Conservation (phyloP, 2,797 vertebrate genomes). For the Arrhamphus sclerolepis region DNA sequence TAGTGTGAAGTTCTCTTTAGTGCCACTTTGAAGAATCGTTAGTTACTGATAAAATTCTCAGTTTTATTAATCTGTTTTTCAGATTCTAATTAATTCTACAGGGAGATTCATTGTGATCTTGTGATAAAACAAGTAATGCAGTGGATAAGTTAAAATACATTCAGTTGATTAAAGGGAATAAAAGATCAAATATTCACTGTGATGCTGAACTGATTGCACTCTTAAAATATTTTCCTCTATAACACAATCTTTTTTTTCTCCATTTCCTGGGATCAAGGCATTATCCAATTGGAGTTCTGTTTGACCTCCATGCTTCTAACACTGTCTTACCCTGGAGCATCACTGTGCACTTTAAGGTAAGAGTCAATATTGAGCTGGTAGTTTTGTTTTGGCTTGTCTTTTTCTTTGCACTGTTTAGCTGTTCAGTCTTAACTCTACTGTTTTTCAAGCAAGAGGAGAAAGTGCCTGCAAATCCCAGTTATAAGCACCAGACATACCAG, state of each 20-base stretch:
- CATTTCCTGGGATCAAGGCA: constrained; percentile 82
- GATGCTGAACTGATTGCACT: neutral
- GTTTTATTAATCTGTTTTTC: too few relatives aligned
- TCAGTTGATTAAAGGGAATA: neutral
- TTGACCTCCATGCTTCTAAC: constrained; percentile 95
- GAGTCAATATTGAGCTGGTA: neutral
- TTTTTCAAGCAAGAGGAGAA: too few relatives aligned
- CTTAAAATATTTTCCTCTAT: neutral
- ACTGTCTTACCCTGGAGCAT: constrained; percentile 95
- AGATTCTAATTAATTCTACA: too few relatives aligned
- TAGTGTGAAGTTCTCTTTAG: too few relatives aligned
- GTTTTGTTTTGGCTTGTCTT: too few relatives aligned
- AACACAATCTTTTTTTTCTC: constrained; percentile 2
- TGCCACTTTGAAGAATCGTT: too few relatives aligned
- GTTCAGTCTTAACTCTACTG: too few relatives aligned
- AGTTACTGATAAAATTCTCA: too few relatives aligned
- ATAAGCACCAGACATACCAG: too few relatives aligned
- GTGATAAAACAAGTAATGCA: neutral
- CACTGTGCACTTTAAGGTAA: constrained; percentile 98
- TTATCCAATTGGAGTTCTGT: constrained; percentile 95
- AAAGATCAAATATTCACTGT: neutral
- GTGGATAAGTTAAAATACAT: neutral
- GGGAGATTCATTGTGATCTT: too few relatives aligned
- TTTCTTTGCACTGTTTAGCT: too few relatives aligned
- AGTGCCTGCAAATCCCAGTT: too few relatives aligned